phyloP scores from a whole-genome alignment of 2,113 vertebrate genomes.

The Thunnus thynnus region DNA sequence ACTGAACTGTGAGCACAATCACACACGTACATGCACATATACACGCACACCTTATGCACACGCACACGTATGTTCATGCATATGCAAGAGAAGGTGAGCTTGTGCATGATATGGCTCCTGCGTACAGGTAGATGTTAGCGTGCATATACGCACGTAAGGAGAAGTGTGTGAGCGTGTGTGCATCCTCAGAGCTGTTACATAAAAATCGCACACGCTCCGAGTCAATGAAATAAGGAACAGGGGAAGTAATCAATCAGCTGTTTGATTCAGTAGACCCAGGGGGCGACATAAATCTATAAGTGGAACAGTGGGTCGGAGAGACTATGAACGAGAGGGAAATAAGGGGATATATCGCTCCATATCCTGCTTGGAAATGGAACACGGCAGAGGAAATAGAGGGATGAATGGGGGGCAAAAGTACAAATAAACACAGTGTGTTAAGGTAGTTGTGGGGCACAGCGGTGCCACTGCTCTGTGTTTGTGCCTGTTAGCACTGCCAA shows the following conservation, averaged over 20 bases:
- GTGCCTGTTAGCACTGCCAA: conserved; percentile 57
- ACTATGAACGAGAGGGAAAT: conserved; percentile 42
- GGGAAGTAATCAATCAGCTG: conserved; percentile 78
- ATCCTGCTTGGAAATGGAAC: conserved; percentile 53
- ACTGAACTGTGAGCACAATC: conserved; percentile 28
- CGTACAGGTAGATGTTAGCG: conserved; percentile 24
- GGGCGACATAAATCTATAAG: conserved; percentile 71
- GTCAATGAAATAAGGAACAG: conserved; percentile 75
- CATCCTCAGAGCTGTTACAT: conserved; percentile 38
- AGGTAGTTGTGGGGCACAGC: conserved; percentile 39
- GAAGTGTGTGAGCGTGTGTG: conserved; percentile 23
- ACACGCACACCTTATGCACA: conserved; percentile 23
- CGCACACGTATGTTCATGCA: conserved; percentile 27
- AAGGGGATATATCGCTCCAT: conserved; percentile 45
- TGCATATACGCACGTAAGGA: neutral
- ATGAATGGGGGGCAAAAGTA: conserved; percentile 52
- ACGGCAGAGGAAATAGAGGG: conserved; percentile 40
- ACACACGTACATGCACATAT: conserved; percentile 28
- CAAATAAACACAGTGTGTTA: conserved; percentile 63
- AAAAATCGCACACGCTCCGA: conserved; percentile 39
- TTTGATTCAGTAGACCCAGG: conserved; percentile 73
- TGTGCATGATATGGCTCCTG: conserved; percentile 11
- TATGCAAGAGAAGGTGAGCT: conserved; percentile 51
- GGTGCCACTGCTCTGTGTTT: conserved; percentile 49
- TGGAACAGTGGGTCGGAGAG: conserved; percentile 60